Evolutionary conservation across 2,888 invertebrate species (phyloP).

Genomic region (Eristalis intricaria): DNA sequence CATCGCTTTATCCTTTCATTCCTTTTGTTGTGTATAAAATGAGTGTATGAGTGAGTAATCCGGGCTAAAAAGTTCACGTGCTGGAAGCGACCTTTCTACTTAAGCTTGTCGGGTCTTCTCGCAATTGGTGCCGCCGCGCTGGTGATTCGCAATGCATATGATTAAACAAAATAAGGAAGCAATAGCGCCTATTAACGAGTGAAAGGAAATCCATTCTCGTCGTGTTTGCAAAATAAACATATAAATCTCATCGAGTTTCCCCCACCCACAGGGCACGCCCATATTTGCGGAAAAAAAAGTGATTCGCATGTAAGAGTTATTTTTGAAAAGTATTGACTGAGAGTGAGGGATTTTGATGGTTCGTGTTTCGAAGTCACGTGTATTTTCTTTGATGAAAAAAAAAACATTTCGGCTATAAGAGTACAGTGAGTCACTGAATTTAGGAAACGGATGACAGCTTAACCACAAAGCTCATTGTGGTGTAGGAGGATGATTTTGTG

Average conservation of each 20-base stretch:
- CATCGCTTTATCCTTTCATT: background rate
- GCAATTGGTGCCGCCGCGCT: background rate
- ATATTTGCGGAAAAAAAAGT: background rate
- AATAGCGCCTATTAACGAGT: background rate
- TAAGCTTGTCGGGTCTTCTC: background rate
- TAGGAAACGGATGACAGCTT: background rate
- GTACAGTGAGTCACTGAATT: background rate
- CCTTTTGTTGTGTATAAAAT: background rate
- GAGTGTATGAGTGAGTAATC: background rate
- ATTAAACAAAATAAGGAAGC: background rate
- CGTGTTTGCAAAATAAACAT: slow-evolving; percentile 14
- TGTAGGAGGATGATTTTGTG: background rate
- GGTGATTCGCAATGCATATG: background rate
- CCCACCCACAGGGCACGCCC: background rate
- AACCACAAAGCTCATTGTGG: background rate
- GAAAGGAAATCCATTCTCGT: background rate
- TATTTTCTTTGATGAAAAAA: background rate
- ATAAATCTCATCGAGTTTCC: background rate
- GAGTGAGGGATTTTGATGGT: background rate
- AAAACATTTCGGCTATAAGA: background rate
- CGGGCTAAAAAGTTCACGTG: background rate
- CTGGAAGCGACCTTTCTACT: background rate
- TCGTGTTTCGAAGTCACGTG: background rate
- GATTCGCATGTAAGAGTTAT: background rate
- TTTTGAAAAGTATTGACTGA: background rate